Percentiles rank a stretch among this genome's conserved stretches.
phyloP scores from a whole-genome alignment of 2,888 invertebrate species.

The Microctonus aethiopoides region DNA sequence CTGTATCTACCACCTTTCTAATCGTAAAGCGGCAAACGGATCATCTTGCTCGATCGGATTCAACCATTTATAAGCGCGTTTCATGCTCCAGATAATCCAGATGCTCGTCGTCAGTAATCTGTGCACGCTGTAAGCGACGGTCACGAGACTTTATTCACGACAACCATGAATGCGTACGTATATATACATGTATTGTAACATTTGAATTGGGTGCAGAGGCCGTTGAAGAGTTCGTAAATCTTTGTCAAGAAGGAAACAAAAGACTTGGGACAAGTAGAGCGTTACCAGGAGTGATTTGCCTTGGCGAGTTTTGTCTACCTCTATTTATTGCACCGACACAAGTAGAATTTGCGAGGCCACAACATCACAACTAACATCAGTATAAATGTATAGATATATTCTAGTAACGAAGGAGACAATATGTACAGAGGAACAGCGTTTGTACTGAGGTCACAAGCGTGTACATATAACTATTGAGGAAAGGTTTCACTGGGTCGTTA shows the following conservation, averaged over 20 bases:
- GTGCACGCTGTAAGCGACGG: background rate
- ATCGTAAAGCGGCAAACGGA: constrained; percentile 23
- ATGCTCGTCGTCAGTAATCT: background rate
- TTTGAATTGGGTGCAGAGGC: background rate
- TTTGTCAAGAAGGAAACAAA: constrained; percentile 19
- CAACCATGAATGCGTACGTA: background rate
- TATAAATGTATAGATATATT: background rate
- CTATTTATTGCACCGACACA: background rate
- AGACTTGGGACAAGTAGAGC: constrained; percentile 34
- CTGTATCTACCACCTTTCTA: constrained; percentile 28
- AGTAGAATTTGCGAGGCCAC: background rate
- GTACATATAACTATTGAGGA: constrained; percentile 7
- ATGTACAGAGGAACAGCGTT: background rate
- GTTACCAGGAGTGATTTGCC: constrained; percentile 32
- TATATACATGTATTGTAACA: background rate
- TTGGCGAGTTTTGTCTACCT: background rate
- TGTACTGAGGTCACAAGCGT: background rate
- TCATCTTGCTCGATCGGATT: constrained; percentile 30
- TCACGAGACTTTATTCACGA: constrained; percentile 9
- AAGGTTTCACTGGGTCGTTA: constrained; percentile 25
- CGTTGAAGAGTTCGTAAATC: constrained; percentile 29
- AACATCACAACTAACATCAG: background rate
- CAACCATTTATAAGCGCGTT: constrained; percentile 45
- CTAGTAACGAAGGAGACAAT: background rate
- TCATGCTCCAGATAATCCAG: constrained; percentile 50